Conservation (phyloP, 1,140 invertebrate species). For the Scaptomyza graminum region DNA sequence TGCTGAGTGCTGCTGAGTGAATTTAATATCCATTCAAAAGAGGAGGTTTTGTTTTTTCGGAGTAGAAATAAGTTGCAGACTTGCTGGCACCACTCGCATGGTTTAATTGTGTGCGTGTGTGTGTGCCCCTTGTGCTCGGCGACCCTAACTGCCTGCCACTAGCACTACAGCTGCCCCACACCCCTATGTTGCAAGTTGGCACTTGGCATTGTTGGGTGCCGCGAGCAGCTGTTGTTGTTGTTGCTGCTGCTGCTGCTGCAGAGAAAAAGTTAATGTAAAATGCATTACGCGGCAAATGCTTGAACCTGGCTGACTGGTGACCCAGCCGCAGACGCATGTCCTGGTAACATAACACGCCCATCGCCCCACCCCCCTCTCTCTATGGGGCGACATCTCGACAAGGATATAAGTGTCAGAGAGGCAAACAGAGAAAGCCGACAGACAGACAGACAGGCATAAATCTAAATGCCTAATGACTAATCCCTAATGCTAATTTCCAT, state of each 20-base stretch:
- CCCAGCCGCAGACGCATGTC: slow-evolving; percentile 28
- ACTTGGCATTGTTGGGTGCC: slow-evolving; percentile 42
- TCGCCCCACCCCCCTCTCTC: slow-evolving; percentile 13
- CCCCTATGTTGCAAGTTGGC: slow-evolving; percentile 40
- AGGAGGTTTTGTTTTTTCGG: not conserved
- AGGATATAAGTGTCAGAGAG: slow-evolving; percentile 37
- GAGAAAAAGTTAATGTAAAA: slow-evolving; percentile 75
- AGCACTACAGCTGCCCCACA: slow-evolving; percentile 18
- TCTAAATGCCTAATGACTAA: slow-evolving; percentile 48
- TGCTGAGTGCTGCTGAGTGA: slow-evolving; percentile 38
- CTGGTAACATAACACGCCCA: slow-evolving; percentile 1
- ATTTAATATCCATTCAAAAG: slow-evolving; percentile 49
- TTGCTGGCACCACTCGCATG: slow-evolving; percentile 38
- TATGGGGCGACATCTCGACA: slow-evolving; percentile 4
- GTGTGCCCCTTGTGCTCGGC: slow-evolving; percentile 42
- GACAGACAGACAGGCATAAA: slow-evolving; percentile 50
- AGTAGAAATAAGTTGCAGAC: slow-evolving; percentile 44
- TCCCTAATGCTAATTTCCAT: slow-evolving; percentile 47
- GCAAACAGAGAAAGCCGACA: slow-evolving; percentile 18
- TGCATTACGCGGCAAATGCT: slow-evolving; percentile 70
- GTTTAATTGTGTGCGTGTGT: slow-evolving; percentile 26
- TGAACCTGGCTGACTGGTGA: slow-evolving; percentile 54
- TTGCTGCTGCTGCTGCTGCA: slow-evolving; percentile 19
- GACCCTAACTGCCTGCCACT: slow-evolving; percentile 3
- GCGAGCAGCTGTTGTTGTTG: not conserved